Evolutionary conservation across 1,140 invertebrate species (phyloP).

Genomic region (Zaprionus ghesquierei): DNA sequence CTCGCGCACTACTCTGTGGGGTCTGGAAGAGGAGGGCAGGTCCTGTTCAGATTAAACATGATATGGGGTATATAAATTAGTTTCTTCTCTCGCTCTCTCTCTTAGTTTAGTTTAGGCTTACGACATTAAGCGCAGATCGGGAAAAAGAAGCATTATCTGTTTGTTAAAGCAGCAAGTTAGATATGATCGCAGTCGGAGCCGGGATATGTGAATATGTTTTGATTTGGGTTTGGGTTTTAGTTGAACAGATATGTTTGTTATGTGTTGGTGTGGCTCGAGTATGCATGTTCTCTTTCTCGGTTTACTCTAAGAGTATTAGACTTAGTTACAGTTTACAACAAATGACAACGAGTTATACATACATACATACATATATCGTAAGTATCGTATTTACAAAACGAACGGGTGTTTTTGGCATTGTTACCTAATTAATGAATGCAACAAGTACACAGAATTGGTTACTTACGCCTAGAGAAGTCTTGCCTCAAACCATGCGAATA

Average conservation of each 20-base stretch:
- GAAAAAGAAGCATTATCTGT: constrained; percentile 27
- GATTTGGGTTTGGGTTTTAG: neutral
- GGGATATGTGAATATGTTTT: constrained; percentile 35
- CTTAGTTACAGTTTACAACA: constrained; percentile 61
- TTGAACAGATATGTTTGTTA: constrained; percentile 46
- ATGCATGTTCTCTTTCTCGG: neutral
- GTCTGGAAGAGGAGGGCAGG: constrained; percentile 67
- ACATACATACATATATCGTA: neutral
- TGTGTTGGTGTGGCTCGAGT: neutral
- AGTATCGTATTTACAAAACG: constrained; percentile 64
- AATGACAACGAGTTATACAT: constrained; percentile 58
- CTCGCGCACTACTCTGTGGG: constrained; percentile 69
- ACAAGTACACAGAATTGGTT: constrained; percentile 68
- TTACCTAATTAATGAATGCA: constrained; percentile 42
- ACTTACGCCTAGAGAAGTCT: constrained; percentile 76
- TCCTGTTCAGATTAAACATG: constrained; percentile 77
- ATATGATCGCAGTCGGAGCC: constrained; percentile 24
- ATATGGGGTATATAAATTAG: constrained; percentile 51
- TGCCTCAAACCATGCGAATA: constrained; percentile 78
- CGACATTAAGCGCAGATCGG: constrained; percentile 44
- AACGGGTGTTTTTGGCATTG: constrained; percentile 67
- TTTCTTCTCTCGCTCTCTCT: constrained; percentile 18
- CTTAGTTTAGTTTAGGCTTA: constrained; percentile 12
- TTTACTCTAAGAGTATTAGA: constrained; percentile 23
- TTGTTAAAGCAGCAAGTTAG: constrained; percentile 57